Base-by-base conservation (phyloP, 2,797 vertebrate genomes). In the Channallabes apus region DNA sequence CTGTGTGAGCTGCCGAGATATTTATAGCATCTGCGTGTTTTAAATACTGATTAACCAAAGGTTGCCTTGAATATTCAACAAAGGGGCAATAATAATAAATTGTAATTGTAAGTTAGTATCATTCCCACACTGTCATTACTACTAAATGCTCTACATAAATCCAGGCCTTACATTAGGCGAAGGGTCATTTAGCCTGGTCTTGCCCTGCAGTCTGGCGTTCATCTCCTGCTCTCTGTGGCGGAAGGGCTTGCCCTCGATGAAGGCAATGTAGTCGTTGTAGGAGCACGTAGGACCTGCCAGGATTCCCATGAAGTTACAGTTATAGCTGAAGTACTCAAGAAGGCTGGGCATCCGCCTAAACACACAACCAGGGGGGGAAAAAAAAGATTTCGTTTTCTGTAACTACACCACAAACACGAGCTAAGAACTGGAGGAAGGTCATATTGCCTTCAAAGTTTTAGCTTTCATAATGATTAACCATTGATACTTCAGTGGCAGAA, bases 261-360 rank as follows among this genome's bases (percentile, higher is more conserved):
- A 98, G 90, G 94, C 94, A 79, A 97, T 96, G 95, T 98, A 98
- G 94, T 98, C 97, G 86, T 97, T 98, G 94, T 98, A 98, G 88
- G 97, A 98, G 93, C 96, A 97, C 79, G 97, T 95, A 3, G 97
- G 97, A 82, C 97, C 97, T 6, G 96, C 96, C 91, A 98, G 95
- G 93, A 98, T 97, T 80, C 97, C 97, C 97, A 98, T 95, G 95
- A 98, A 98, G 96, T 98, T 98, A 93, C 97, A 98, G 94, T 94
- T 98, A 93, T 98, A 98, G 92, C 97, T 98, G 91, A 98, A 94
- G 91, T 97, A 98, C 91, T 98, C 97, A 93, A 98, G 94, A 62
- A 96, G 95, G 91, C 96, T 98, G 89, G 97, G 97, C 96, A 97
- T 97, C 90, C 96, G 96, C 94, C 97, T 98, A 93, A 32, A 95